Base-by-base conservation (phyloP, 2,113 vertebrate species). In the Pavo muticus region DNA sequence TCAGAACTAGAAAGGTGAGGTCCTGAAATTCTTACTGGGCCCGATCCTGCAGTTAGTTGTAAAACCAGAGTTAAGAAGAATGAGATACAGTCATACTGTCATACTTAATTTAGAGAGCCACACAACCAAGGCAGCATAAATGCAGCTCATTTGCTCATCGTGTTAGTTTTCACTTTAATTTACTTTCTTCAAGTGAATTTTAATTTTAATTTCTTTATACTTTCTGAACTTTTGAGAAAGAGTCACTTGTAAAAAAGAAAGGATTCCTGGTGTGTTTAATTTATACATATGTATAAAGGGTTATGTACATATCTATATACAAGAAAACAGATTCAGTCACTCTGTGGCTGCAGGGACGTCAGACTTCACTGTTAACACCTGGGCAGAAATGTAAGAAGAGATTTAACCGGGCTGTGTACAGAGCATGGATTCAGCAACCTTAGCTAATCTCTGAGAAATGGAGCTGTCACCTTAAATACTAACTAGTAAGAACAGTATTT, bases 241-340 rank as follows among this genome's bases (percentile, higher is more conserved):
- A 44, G 9, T 50, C 30, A 48, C 6, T 74, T 69, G 25, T 57
- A 18, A 65, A 72, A 76, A 59, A 69, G 30, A 72, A 78, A 91
- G 35, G 8, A 56, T 65, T 20, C 2, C 20, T 17, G 65, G 18
- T 16, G 10, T 78, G 30, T 79, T 85, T 85, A 50, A 71, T 64
- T 61, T 35, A 25, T 69, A 50, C 11, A 8, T 12, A 25, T 8
- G 68, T 32, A 48, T 32, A 60, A 91, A 72, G 39, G 5, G 3
- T 79, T 0, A 1, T 23, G 32, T 23, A 47, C 23, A 5, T 32
- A 20, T 73, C 54, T 0, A 4, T 4, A 11, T 61, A 42, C 14
- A 61, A 52, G 39, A 75, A 94, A 85, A 48, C 11, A 68, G 29
- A 39, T 50, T 73, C 48, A 70, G 44, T 68, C 37, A 48, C 9